Percentiles rank a stretch among this genome's conserved stretches.
phyloP scores from a whole-genome alignment of 2,113 vertebrate genomes.

The Rattus rattus region DNA sequence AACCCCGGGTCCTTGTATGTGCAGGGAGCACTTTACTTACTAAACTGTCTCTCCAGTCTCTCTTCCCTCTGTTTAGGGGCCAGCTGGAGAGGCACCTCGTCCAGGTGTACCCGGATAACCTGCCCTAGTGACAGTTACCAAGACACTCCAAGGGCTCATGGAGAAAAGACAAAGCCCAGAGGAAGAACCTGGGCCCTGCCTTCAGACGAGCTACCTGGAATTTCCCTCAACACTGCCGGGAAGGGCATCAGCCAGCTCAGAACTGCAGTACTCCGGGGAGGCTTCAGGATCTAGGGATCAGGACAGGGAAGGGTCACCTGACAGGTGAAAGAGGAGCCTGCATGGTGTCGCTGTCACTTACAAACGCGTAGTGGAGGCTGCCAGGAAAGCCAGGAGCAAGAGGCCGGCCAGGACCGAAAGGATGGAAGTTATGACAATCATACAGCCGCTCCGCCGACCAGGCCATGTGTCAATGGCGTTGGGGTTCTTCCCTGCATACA shows the following conservation, averaged over 20 bases:
- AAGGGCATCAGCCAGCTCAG: background rate
- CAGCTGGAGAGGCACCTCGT: background rate
- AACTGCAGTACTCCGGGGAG: fast-evolving
- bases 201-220: background rate
- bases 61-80: background rate
- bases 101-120: background rate
- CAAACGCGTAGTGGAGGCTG: conserved; percentile 62
- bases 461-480: conserved; percentile 73
- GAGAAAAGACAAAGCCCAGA: background rate
- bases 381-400: conserved; percentile 75
- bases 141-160: background rate
- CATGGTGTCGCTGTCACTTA: background rate
- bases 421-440: conserved; percentile 81
- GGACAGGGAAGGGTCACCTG: fast-evolving
- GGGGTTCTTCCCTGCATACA: conserved; percentile 70
- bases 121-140: background rate
- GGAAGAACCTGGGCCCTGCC: background rate
- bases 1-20: background rate
- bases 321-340: fast-evolving
- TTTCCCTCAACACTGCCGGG: background rate
- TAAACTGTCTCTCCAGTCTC: background rate
- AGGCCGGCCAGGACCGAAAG: conserved; percentile 77
- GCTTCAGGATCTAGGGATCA: background rate
- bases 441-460: background rate
- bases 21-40: background rate